A percentile compares a stretch with the other conserved stretches of the same genome.
phyloP scores from a whole-genome alignment of 2,797 vertebrate genomes.

The Heterohyrax brucei region DNA sequence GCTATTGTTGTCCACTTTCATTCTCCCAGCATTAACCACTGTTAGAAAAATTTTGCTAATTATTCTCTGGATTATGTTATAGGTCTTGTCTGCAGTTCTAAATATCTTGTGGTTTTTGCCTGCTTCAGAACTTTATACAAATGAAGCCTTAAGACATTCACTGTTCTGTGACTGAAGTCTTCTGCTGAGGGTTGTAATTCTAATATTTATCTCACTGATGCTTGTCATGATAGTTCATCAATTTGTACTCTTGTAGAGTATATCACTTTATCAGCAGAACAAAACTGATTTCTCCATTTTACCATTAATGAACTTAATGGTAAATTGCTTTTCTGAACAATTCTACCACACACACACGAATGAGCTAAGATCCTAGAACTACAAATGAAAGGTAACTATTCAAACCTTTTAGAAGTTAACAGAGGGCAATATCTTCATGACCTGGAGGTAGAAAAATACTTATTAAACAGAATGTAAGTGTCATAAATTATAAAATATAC shows the following conservation, averaged over 20 bases:
- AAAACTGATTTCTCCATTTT: background rate
- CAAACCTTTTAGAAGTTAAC: background rate
- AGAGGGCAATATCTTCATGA: too few species aligned
- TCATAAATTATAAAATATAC: background rate
- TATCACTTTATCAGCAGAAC: background rate
- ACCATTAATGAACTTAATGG: background rate
- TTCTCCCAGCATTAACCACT: background rate
- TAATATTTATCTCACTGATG: background rate
- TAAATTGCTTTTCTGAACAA: background rate
- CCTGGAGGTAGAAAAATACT: too few species aligned
- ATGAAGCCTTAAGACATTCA: rapidly evolving
- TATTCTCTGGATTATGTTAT: background rate
- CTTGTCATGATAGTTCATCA: background rate
- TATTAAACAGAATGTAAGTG: too few species aligned
- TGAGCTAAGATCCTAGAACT: background rate
- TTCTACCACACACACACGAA: background rate
- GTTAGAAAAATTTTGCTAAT: background rate
- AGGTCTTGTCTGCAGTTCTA: background rate
- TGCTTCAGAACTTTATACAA: background rate
- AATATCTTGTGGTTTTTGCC: background rate
- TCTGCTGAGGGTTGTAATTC: background rate
- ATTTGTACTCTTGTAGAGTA: background rate
- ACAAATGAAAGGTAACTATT: background rate
- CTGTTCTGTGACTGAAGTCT: background rate
- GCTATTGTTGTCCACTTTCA: rapidly evolving